Conservation (phyloP, 2,797 vertebrate genomes). For the Phoebastria nigripes region DNA sequence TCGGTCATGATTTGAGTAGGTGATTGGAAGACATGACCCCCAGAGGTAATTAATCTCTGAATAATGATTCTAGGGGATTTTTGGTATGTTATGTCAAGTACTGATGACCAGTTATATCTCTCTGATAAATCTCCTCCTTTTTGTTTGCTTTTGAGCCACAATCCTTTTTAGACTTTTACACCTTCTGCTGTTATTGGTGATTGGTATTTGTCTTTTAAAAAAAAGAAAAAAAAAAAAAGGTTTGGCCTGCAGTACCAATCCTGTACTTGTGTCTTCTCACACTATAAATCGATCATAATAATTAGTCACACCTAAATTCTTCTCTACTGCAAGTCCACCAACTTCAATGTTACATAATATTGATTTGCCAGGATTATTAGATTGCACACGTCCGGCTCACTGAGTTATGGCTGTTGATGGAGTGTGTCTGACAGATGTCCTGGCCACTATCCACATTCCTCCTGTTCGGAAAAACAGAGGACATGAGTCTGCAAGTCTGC, state of each 20-base stretch:
- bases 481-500: constrained; percentile 21
- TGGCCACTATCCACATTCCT: constrained; percentile 44
- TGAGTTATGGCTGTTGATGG: constrained; percentile 12
- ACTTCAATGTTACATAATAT: not conserved
- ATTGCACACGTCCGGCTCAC: not conserved
- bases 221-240: accelerated
- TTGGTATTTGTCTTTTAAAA: not conserved
- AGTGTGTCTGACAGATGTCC: constrained; percentile 51
- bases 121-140: not conserved
- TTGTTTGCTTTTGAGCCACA: not conserved
- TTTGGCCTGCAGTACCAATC: not conserved
- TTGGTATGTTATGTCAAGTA: not conserved
- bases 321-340: not conserved
- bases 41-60: not conserved
- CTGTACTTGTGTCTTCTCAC: not conserved
- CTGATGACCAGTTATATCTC: not conserved
- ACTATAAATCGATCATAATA: not conserved
- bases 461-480: constrained; percentile 41
- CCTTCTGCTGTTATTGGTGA: not conserved
- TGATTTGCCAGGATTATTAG: constrained; percentile 32
- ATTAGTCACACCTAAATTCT: not conserved
- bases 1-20: accelerated
- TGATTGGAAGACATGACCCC: not conserved
- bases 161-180: not conserved
- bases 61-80: accelerated